phyloP scores from a whole-genome alignment of 2,113 vertebrate species.

The Rhinopomastus cyanomelas region DNA sequence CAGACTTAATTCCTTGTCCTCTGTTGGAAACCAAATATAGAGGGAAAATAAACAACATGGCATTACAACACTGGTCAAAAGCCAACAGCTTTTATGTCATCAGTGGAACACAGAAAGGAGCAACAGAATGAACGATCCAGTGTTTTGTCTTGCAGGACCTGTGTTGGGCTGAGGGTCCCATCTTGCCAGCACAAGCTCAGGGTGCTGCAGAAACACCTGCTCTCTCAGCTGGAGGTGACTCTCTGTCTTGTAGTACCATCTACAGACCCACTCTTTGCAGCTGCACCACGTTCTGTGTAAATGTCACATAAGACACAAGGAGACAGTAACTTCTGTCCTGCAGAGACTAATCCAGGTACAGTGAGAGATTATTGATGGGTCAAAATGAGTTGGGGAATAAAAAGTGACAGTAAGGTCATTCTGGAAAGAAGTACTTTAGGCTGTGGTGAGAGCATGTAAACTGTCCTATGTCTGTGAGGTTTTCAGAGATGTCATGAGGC shows the following conservation, averaged over 20 bases:
- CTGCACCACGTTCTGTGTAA: neutral
- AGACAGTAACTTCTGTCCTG: neutral
- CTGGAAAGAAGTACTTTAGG: neutral
- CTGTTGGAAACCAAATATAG: neutral
- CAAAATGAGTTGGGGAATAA: neutral
- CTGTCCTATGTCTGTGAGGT: neutral
- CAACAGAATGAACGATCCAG: neutral
- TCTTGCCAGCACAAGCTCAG: neutral
- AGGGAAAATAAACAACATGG: neutral
- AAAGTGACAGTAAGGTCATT: neutral
- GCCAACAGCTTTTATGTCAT: neutral
- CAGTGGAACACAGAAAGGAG: neutral
- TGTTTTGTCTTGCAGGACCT: neutral
- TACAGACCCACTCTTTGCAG: neutral
- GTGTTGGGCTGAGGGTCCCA: rapidly evolving
- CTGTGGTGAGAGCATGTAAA: neutral
- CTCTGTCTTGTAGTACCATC: neutral
- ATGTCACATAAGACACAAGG: neutral
- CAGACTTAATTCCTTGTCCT: neutral
- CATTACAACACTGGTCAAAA: neutral
- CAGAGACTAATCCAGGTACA: neutral
- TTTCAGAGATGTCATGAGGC: neutral
- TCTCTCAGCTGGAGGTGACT: neutral
- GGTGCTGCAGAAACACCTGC: neutral
- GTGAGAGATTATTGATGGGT: neutral